Evolutionary conservation across 2,888 invertebrate species (phyloP), one percentile per base, ranked within the genome.

Genomic region (Microplitis deprimator): DNA sequence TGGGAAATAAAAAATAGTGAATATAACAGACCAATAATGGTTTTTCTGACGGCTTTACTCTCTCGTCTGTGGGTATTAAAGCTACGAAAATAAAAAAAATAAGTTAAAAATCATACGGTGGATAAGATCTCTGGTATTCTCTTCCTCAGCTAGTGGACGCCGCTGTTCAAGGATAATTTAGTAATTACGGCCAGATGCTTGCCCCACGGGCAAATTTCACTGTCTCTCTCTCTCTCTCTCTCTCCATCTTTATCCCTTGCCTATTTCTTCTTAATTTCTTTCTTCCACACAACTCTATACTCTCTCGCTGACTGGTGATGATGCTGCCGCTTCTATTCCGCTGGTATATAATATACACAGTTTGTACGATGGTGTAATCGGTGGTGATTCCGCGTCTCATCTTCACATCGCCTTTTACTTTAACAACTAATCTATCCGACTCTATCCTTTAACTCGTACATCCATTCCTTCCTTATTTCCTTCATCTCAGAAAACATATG

Each of bases 111-210:
- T 77, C 76, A 69, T 60, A 74, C 77, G 64, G 70, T 71, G 65
- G 73, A 76, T 73, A 73, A 72, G 73, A 76, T 76, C 76, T 76
- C 61, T 65, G 20, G 64, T 69, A 40, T 70, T 73, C 65, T 72
- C 29, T 39, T 62, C 62, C 64, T 77, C 59, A 75, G 70, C 71
- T 70, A 84, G 82, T 83, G 82, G 85, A 85, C 82, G 83, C 82
- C 79, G 83, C 82, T 83, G 84, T 86, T 84, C 83, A 87, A 85
- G 86, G 86, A 88, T 88, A 88, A 88, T 88, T 88, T 87, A 87
- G 88, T 88, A 88, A 88, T 88, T 88, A 87, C 83, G 85, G 84
- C 85, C 87, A 88, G 88, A 87, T 88, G 88, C 85, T 86, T 84
- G 85, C 85, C 87, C 85, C 79, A 77, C 81, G 84, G 84, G 82